These are phyloP conservation scores for Meiosimyza decipiens DNA, from an alignment of 2,888 invertebrate genomes.

Conservation along the genomic window DNA sequence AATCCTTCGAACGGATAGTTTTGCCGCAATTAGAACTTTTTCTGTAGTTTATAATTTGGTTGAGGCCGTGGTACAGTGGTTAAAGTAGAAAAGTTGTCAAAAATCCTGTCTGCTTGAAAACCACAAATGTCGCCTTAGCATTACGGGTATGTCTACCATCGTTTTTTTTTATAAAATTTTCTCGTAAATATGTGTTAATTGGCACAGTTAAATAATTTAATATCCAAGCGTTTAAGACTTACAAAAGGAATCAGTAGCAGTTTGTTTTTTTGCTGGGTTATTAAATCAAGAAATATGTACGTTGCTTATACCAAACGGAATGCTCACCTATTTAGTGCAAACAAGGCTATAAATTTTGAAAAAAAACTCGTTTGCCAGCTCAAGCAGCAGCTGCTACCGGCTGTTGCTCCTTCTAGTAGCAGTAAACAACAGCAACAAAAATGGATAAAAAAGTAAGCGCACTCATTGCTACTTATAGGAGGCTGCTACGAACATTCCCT, in stretches of 20 bases:
- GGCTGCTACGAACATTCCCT: background rate
- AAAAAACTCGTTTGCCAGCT: background rate
- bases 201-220: too few relatives aligned
- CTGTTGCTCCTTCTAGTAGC: constrained; percentile 5
- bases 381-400: constrained; percentile 29
- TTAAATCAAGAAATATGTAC: background rate
- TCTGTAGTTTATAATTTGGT: too few relatives aligned
- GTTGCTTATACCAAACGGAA: constrained; percentile 16
- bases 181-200: too few relatives aligned
- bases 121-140: too few relatives aligned
- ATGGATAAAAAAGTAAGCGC: constrained; percentile 5
- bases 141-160: too few relatives aligned
- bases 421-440: constrained; percentile 2
- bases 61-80: too few relatives aligned
- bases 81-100: too few relatives aligned
- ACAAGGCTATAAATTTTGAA: constrained; percentile 36
- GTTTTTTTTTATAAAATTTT: too few relatives aligned
- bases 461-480: constrained; percentile 20
- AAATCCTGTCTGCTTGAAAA: too few relatives aligned
- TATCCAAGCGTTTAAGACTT: too few relatives aligned
- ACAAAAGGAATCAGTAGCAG: background rate
- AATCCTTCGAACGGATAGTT: too few relatives aligned
- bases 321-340: constrained; percentile 32
- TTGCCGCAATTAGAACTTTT: too few relatives aligned
- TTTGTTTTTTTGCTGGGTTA: background rate